Percentiles rank a stretch among this genome's conserved stretches.
phyloP scores from a whole-genome alignment of 2,113 vertebrate genomes.

The Caretta caretta region DNA sequence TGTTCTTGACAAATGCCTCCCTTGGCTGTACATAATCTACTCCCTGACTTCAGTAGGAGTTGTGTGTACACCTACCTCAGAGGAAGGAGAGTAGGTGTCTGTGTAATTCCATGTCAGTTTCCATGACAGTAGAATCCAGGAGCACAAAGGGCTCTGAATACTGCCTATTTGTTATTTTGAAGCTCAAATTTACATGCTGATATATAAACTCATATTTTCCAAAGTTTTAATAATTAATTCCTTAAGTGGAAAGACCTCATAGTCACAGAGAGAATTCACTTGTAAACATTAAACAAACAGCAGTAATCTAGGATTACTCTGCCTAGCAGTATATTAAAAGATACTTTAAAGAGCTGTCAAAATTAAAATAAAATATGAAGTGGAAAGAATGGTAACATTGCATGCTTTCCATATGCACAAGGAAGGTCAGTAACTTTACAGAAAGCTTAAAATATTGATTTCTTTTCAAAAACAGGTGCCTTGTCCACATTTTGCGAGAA shows the following conservation, averaged over 20 bases:
- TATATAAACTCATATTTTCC: neutral
- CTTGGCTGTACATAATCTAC: neutral
- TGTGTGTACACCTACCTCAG: neutral
- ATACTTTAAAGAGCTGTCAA: neutral
- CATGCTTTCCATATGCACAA: neutral
- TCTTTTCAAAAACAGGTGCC: slow-evolving; percentile 85
- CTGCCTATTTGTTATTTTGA: neutral
- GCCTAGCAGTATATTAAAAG: neutral
- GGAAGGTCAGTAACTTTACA: neutral
- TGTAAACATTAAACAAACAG: neutral
- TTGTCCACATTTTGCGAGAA: slow-evolving; percentile 95
- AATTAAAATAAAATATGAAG: neutral
- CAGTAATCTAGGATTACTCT: neutral
- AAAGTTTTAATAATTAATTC: neutral
- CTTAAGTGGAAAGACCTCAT: neutral
- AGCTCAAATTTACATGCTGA: neutral
- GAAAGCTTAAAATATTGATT: neutral
- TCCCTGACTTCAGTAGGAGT: neutral
- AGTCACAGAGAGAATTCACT: neutral
- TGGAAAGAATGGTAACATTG: neutral
- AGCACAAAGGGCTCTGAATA: neutral
- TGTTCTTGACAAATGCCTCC: neutral
- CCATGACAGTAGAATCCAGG: neutral
- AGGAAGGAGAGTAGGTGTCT: neutral
- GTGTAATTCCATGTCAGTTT: neutral